Percentiles rank a stretch among this genome's conserved stretches.
Evolutionary conservation across 2,797 vertebrate genomes (phyloP).

Genomic region (Eulemur mongoz): DNA sequence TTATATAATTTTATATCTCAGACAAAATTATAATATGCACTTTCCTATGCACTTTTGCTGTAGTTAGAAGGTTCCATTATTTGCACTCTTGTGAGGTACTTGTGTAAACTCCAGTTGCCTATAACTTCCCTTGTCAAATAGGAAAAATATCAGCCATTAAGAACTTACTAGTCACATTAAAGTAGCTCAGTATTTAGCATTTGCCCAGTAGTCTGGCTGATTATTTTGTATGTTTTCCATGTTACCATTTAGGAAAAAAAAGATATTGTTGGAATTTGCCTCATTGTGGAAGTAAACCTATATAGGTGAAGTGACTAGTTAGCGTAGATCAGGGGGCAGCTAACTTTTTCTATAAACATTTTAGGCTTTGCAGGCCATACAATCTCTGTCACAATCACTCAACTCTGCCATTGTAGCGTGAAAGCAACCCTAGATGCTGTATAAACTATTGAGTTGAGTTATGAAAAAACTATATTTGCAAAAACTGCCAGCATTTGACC

Average conservation of each 20-base stretch:
- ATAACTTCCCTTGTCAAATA: neutral
- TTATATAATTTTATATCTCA: constrained; percentile 27
- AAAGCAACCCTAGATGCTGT: neutral
- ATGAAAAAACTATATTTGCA: neutral
- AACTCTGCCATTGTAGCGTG: neutral
- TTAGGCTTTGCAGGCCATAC: neutral
- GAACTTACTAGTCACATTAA: neutral
- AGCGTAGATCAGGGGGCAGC: neutral
- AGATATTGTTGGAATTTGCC: neutral
- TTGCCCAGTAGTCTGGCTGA: neutral
- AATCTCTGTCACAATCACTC: neutral
- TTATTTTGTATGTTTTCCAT: neutral
- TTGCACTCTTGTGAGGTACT: neutral
- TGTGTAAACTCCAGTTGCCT: neutral
- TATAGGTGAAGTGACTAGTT: neutral
- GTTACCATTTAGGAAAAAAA: constrained; percentile 20
- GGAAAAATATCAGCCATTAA: neutral
- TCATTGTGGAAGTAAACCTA: neutral
- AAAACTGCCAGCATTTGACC: neutral
- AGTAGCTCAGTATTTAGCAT: neutral
- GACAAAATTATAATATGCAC: neutral
- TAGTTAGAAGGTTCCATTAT: neutral
- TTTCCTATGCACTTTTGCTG: neutral
- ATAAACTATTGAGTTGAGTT: neutral
- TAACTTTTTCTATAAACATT: neutral